Evolutionary conservation across 2,888 invertebrate species (phyloP), one percentile per base, ranked within the genome.

Genomic region (Meteorus colon): DNA sequence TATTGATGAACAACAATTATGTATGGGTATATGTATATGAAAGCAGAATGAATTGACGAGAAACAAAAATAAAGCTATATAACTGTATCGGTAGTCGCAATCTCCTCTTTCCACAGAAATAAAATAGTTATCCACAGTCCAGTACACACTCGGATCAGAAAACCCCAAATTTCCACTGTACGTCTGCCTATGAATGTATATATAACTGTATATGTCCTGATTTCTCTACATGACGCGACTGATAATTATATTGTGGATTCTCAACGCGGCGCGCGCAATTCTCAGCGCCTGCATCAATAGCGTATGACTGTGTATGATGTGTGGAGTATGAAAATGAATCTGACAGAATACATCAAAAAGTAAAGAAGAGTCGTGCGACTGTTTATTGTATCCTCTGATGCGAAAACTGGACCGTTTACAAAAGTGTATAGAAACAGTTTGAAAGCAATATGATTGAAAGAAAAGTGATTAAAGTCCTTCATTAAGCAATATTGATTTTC

Each of bases 241-340:
- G 31, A 31, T 51, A 31, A 37, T 55, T 51, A 48, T 73, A 31
- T 65, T 34, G 34, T 73, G 51, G 31, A 37, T 19, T 75, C 45
- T 31, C 12, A 75, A 71, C 27, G 31, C 70, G 71, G 48, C 75
- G 75, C 75, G 71, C 75, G 75, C 75, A 75, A 71, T 71, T 27
- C 27, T 24, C 24, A 71, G 65, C 75, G 71, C 75, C 41, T 71
- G 67, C 71, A 71, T 41, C 41, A 41, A 41, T 41, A 60, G 41
- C 12, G 14, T 41, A 45, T 45, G 41, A 41, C 41, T 41, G 41
- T 12, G 12, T 41, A 12, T 41, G 41, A 41, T 41, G 0, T 55
- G 68, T 70, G 55, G 69, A 59, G 62, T 29, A 29, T 62, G 29
- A 62, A 41, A 41, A 41, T 24, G 8, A 41, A 41, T 4, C 41